Evolutionary conservation across 2,113 vertebrate species (phyloP), one percentile per base, ranked within the genome.

Genomic region (Hassar affinis): DNA sequence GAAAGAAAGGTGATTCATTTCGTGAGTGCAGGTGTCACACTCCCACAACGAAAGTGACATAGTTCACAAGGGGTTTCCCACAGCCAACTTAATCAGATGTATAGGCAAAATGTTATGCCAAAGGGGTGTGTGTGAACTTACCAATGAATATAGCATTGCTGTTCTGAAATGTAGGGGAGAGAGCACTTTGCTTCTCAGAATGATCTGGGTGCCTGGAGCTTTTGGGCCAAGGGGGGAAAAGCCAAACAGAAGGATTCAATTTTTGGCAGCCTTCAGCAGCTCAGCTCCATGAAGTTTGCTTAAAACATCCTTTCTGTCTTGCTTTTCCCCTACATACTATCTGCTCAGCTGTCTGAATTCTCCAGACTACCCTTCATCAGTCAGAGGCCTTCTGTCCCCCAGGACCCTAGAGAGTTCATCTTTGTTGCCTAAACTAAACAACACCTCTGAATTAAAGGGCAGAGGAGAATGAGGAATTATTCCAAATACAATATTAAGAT

Each of bases 1-100:
- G 77, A 84, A 84, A 80, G 66, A 79, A 57, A 61, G 66, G 22
- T 84, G 83, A 84, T 80, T 84, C 83, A 84, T 84, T 62, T 72
- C 5, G 27, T 25, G 11, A 84, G 62, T 71, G 15, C 49, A 82
- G 62, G 56, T 82, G 66, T 80, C 83, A 74, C 54, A 80, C 42
- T 38, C 77, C 78, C 54, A 79, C 54, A 79, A 72, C 52, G 72
- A 57, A 72, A 61, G 33, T 33, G n/a, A 22, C 75, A 68, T 38
- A 47, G 61, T 78, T 49, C 8, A 42, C 30, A 20, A 27, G 77
- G 83, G 83, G 61, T 56, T 84, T 84, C 83, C 83, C 83, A 62
- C 52, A 78, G 35, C 57, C 38, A 20, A 25, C 5, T 38, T 54
- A 9, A 51, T 66, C 20, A 42, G 10, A 80, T 61, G 18, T 68